Percentiles rank a stretch among this genome's conserved stretches.
Evolutionary conservation across 2,888 invertebrate genomes (phyloP).

Genomic region (Plebejus anna): DNA sequence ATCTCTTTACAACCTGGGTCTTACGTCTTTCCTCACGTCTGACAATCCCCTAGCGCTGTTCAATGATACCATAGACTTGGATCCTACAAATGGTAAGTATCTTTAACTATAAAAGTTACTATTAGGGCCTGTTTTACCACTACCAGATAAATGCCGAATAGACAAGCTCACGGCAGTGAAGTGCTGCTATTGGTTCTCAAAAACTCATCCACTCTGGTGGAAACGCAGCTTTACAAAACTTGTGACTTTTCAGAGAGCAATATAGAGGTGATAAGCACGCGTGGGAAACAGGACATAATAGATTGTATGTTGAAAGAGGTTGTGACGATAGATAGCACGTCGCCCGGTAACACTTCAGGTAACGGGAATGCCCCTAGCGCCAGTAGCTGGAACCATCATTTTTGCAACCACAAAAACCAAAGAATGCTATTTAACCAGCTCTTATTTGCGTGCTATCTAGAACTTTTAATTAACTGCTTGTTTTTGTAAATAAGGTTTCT

Average conservation of each 20-base stretch:
- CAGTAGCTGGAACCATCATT: neutral
- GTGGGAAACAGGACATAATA: conserved; percentile 76
- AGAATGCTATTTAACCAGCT: neutral
- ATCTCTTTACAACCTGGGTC: conserved; percentile 66
- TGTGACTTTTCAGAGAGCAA: conserved; percentile 58
- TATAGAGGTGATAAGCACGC: conserved; percentile 70
- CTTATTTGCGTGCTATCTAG: neutral
- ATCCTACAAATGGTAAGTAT: conserved; percentile 48
- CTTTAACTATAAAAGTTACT: no score
- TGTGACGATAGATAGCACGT: conserved; percentile 61
- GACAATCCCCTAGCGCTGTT: conserved; percentile 65
- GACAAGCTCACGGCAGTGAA: no score
- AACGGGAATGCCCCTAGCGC: conserved; percentile 30
- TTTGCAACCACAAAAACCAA: neutral
- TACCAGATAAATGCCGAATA: no score
- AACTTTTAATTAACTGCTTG: neutral
- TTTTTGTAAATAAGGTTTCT: neutral
- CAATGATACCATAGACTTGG: conserved; percentile 50
- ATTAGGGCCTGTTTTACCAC: no score
- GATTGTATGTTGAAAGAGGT: conserved; percentile 80
- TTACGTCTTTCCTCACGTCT: conserved; percentile 66
- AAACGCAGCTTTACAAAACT: neutral
- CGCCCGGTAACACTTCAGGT: conserved; percentile 64
- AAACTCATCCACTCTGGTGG: no score
- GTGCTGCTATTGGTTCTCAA: no score